Percentiles rank a stretch among this genome's conserved stretches.
These are phyloP conservation scores for Noctua janthina DNA, from an alignment of 2,888 invertebrate genomes.

Conservation along the genomic window DNA sequence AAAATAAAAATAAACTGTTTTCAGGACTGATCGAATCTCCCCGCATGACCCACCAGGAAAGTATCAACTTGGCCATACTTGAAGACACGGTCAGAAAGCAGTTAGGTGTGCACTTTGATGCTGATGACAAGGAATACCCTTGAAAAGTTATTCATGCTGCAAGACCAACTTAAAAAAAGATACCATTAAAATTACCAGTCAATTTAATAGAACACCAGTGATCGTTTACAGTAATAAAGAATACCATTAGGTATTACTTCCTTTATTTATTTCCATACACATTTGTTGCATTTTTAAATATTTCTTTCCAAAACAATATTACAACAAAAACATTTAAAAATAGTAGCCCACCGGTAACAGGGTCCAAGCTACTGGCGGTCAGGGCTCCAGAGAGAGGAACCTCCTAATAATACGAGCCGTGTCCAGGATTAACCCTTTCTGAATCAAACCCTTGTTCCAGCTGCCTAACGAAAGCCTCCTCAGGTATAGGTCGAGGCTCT, in stretches of 20 bases:
- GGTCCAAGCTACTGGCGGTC: too few relatives aligned
- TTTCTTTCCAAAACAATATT: too few relatives aligned
- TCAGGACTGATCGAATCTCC: conserved; percentile 92
- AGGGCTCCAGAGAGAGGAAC: too few relatives aligned
- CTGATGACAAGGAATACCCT: conserved; percentile 83
- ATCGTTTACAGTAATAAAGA: not conserved
- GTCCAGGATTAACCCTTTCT: too few relatives aligned
- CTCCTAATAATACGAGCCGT: too few relatives aligned
- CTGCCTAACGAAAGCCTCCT: too few relatives aligned
- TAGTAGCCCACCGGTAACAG: too few relatives aligned
- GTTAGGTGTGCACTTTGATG: conserved; percentile 91
- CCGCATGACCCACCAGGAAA: conserved; percentile 91
- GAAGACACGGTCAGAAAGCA: conserved; percentile 93
- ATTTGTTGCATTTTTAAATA: too few relatives aligned
- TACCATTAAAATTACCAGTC: not conserved
- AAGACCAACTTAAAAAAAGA: not conserved
- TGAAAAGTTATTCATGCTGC: conserved; percentile 26
- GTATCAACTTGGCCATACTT: conserved; percentile 92
- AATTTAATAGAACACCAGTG: not conserved
- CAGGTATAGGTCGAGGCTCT: too few relatives aligned
- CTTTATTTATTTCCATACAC: too few relatives aligned
- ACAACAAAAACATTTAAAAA: too few relatives aligned
- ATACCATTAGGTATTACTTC: not conserved
- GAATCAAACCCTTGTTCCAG: too few relatives aligned
- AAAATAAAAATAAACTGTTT: conserved; percentile 40